Evolutionary conservation across 2,888 invertebrate genomes (phyloP).

Genomic region (Troides helena): DNA sequence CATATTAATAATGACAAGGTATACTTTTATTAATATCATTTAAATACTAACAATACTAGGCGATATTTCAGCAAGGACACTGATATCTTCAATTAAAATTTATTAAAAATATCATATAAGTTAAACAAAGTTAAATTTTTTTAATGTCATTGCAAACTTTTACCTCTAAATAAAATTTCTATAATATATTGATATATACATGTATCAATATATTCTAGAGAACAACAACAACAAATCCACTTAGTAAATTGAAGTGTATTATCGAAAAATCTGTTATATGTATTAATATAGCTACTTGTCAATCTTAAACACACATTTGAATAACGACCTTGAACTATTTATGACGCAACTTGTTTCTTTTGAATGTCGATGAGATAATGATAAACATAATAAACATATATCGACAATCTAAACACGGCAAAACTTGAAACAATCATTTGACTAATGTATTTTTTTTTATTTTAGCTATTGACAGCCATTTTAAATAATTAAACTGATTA

Average conservation of each 20-base stretch:
- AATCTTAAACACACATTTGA: not conserved
- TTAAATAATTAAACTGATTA: not conserved
- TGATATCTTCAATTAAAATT: not conserved
- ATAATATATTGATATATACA: too few species aligned
- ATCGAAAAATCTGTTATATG: not conserved
- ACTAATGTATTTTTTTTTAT: not conserved
- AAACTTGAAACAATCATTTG: too few species aligned
- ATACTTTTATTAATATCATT: conserved; percentile 40
- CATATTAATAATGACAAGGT: conserved; percentile 49
- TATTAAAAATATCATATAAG: not conserved
- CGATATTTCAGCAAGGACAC: conserved; percentile 40
- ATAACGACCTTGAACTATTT: conserved; percentile 1
- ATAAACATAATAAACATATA: not conserved
- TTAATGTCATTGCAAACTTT: not conserved
- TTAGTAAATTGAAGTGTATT: too few species aligned
- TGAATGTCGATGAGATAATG: not conserved
- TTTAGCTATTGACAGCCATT: not conserved
- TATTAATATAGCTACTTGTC: not conserved
- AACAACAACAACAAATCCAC: too few species aligned
- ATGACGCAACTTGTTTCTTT: conserved; percentile 2
- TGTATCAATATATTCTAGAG: too few species aligned
- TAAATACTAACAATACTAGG: conserved; percentile 42
- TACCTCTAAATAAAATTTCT: not conserved
- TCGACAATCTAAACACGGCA: not conserved
- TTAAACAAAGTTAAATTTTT: not conserved